Conservation (phyloP, 2,797 vertebrate species). For the Chaenodraco wilsoni region DNA sequence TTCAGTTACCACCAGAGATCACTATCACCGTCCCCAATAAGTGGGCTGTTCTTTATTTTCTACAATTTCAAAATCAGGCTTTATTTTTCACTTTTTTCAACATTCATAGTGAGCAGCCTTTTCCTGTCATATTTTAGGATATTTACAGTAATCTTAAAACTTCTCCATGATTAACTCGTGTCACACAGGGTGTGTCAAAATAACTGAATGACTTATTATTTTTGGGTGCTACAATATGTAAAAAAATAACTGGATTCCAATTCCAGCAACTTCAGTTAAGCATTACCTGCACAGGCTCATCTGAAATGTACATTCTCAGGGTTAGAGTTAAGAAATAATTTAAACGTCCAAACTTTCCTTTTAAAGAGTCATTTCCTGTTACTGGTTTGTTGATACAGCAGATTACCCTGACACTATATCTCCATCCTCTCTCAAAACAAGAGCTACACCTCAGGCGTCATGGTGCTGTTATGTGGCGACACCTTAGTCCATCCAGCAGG, state of each 20-base stretch:
- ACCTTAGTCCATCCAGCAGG: not conserved
- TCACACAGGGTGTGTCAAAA: not conserved
- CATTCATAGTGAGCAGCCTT: no score
- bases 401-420: not conserved
- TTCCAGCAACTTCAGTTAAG: not conserved
- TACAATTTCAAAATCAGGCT: no score
- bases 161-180: no score
- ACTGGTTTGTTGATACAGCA: not conserved
- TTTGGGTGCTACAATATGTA: not conserved
- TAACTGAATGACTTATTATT: not conserved
- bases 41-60: no score
- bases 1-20: not conserved
- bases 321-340: not conserved
- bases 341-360: not conserved
- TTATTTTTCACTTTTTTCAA: no score
- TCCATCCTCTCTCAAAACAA: conserved; percentile 10
- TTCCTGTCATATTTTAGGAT: no score
- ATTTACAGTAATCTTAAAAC: no score
- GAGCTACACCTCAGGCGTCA: not conserved
- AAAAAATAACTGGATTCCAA: conserved; percentile 2
- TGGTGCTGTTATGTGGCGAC: conserved; percentile 29
- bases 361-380: not conserved
- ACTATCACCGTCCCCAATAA: no score
- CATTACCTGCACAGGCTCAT: conserved; percentile 4
- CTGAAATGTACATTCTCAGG: not conserved